Percentiles rank a stretch among this genome's conserved stretches.
These are phyloP conservation scores for Melitaea cinxia DNA, from an alignment of 1,140 invertebrate genomes.

Conservation along the genomic window DNA sequence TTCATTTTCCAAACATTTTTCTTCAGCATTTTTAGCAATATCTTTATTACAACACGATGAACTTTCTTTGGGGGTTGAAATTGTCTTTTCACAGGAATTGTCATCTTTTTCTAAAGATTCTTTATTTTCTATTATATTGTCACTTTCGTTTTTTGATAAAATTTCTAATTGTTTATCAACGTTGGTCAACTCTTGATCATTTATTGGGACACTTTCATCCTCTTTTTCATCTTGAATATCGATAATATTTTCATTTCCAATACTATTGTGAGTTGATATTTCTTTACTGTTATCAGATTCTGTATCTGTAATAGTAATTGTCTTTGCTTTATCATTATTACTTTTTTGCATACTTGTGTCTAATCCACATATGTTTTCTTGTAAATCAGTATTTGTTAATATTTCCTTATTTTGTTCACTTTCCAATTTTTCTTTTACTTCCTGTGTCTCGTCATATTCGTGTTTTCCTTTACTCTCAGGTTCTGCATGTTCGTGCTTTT, in stretches of 20 bases:
- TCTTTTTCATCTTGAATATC: slow-evolving; percentile 25
- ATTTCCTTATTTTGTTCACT: not conserved
- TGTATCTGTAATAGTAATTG: not conserved
- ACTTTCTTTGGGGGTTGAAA: no score
- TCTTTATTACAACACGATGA: not conserved
- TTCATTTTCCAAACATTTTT: not conserved
- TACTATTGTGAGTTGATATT: slow-evolving; percentile 5
- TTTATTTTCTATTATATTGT: not conserved
- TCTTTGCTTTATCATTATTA: not conserved
- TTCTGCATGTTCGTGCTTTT: no score
- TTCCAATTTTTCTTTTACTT: slow-evolving; percentile 12
- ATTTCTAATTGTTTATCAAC: slow-evolving; percentile 18
- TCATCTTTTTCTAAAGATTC: not conserved
- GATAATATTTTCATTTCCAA: slow-evolving; percentile 31
- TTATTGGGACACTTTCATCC: slow-evolving; percentile 6
- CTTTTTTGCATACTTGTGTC: not conserved
- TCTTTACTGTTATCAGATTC: slow-evolving; percentile 14
- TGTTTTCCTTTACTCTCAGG: no score
- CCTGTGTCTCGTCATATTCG: no score
- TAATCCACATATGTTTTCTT: no score
- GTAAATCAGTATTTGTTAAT: no score
- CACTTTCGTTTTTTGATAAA: not conserved
- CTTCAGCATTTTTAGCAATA: not conserved
- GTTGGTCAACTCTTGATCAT: slow-evolving; percentile 5
- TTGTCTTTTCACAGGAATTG: no score